Evolutionary conservation across 2,888 invertebrate species (phyloP).

Genomic region (Torymus texanus): DNA sequence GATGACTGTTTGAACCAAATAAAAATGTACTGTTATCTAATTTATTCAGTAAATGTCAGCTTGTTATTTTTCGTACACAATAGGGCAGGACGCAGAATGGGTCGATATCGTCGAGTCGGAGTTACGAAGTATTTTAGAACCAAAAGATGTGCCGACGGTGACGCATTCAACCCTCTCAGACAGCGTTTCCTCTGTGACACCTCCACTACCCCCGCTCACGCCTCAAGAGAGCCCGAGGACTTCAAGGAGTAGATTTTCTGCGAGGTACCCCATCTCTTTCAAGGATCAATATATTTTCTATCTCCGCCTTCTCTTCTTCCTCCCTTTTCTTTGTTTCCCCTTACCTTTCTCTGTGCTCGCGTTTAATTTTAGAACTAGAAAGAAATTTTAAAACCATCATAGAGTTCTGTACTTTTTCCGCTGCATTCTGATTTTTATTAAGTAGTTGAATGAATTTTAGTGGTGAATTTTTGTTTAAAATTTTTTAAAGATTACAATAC

Average conservation of each 20-base stretch:
- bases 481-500: too few relatives aligned
- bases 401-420: too few relatives aligned
- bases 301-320: too few relatives aligned
- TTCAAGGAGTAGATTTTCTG: conserved; percentile 71
- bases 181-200: conserved; percentile 84
- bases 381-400: too few relatives aligned
- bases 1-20: too few relatives aligned
- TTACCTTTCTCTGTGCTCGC: too few relatives aligned
- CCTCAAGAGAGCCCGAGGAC: conserved; percentile 78
- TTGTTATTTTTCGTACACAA: too few relatives aligned
- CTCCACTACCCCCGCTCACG: conserved; percentile 86
- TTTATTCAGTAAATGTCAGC: conserved; percentile 1
- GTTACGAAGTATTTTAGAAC: conserved; percentile 85
- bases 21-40: not conserved
- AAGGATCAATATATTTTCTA: not conserved
- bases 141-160: conserved; percentile 82
- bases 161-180: conserved; percentile 82
- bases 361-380: too few relatives aligned
- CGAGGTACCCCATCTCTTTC: conserved; percentile 63
- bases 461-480: too few relatives aligned
- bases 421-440: too few relatives aligned
- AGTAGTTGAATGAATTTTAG: too few relatives aligned
- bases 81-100: conserved; percentile 85
- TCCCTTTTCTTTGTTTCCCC: too few relatives aligned
- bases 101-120: conserved; percentile 88